These are phyloP conservation scores for Papilio demoleus DNA, from an alignment of 2,888 invertebrate genomes.

Conservation along the genomic window DNA sequence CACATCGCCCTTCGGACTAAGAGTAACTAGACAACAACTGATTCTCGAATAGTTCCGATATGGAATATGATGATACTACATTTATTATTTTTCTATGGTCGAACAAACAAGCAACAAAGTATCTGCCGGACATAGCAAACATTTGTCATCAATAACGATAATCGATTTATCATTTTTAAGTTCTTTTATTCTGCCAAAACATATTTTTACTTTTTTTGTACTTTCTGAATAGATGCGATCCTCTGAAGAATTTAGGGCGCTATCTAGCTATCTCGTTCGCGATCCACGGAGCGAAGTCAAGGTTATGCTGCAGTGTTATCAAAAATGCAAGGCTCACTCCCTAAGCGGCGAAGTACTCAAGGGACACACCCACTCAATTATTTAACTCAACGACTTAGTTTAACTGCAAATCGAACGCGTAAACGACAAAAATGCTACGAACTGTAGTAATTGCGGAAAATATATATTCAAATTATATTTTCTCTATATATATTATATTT, in stretches of 20 bases:
- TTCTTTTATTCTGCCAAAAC: background rate
- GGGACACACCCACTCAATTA: slow-evolving; percentile 49
- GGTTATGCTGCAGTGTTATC: slow-evolving; percentile 53
- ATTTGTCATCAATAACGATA: background rate
- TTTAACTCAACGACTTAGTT: slow-evolving; percentile 48
- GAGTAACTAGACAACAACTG: slow-evolving; percentile 51
- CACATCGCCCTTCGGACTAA: slow-evolving; percentile 42
- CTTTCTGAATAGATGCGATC: slow-evolving; percentile 32
- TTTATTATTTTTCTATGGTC: background rate
- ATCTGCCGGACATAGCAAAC: too few species aligned
- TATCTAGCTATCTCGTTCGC: slow-evolving; percentile 56
- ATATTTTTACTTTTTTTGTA: background rate
- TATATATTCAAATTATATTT: background rate
- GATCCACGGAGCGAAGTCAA: slow-evolving; percentile 56
- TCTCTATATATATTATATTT: background rate
- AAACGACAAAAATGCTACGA: slow-evolving; percentile 17
- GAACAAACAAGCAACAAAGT: background rate
- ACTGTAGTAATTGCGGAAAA: background rate
- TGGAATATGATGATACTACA: background rate
- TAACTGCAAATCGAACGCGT: background rate
- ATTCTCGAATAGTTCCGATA: slow-evolving; percentile 30
- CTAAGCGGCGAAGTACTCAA: slow-evolving; percentile 47
- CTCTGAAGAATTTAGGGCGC: slow-evolving; percentile 48
- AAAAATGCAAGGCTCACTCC: slow-evolving; percentile 50
- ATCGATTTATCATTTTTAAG: background rate